Conservation (phyloP, 1,140 invertebrate species). For the Macrocentrus cingulum region DNA sequence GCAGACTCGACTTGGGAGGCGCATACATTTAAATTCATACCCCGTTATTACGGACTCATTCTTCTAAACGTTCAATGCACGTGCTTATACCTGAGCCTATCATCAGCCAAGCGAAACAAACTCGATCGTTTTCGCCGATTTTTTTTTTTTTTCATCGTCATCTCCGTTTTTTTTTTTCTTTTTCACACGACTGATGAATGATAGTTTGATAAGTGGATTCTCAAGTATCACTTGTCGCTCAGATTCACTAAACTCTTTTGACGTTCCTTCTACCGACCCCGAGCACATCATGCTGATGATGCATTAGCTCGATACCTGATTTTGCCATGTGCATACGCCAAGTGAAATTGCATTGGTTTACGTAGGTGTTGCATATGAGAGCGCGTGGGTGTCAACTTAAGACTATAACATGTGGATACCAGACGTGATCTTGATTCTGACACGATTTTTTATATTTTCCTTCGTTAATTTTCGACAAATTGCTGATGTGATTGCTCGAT, state of each 20-base stretch:
- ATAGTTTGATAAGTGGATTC: background rate
- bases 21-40: conserved; percentile 14
- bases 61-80: background rate
- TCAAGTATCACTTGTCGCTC: no score
- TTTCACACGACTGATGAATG: background rate
- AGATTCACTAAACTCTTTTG: no score
- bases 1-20: background rate
- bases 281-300: no score
- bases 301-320: background rate
- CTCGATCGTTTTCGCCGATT: background rate
- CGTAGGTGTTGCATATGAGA: conserved; percentile 4
- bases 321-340: background rate
- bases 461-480: no score
- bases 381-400: background rate
- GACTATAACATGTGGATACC: conserved; percentile 12
- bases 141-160: no score
- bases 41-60: conserved; percentile 20
- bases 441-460: background rate
- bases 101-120: background rate
- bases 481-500: no score
- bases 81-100: background rate
- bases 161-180: no score
- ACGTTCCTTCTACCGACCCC: no score
- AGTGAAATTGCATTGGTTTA: background rate
- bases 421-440: conserved; percentile 7